Evolutionary conservation across 2,888 invertebrate genomes (phyloP), one percentile per base, ranked within the genome.

Genomic region (Drosophila diplacantha): DNA sequence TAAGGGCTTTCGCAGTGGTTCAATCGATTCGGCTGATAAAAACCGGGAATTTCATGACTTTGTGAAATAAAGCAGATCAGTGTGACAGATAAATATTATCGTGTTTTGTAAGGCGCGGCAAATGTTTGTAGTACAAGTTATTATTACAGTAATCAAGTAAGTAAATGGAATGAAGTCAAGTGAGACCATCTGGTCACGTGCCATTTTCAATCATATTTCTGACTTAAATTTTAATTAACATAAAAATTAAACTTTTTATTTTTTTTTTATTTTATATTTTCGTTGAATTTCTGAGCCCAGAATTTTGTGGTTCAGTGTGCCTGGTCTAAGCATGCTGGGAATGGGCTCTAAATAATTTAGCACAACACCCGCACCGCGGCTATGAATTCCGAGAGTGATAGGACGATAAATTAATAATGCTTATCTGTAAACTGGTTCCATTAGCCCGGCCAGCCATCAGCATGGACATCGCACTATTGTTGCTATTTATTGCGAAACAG

Each of bases 351-450:
- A 32, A 47, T 57, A 54, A 72, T 53, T 75, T 50, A 47, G 55
- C 62, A 38, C 69, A 75, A 66, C 75, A 76, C 75, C 81, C 81
- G 79, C 82, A 76, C 74, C 57, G 35, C 41, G 24, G 20, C 52
- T 37, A 46, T 52, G 41, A 31, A 31, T 20, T 46, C 14, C 44
- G 39, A 32, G 34, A 51, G 54, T 52, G 60, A 75, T 66, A 64
- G 73, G 61, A 55, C 76, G 72, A 80, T 77, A 82, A 82, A 77
- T 77, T 74, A 68, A 72, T 59, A 59, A 57, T 68, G 83, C 52
- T 80, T 77, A 77, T 81, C 83, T 58, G 26, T 34, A 69, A 83
- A 83, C 80, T 81, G 82, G 80, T 80, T 83, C 84, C 82, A 80
- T 80, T 83, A 83, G 78, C 62, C 49, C 62, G 24, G 8, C 37